Base-by-base conservation (phyloP, 2,113 vertebrate genomes). In the Strix aluco region DNA sequence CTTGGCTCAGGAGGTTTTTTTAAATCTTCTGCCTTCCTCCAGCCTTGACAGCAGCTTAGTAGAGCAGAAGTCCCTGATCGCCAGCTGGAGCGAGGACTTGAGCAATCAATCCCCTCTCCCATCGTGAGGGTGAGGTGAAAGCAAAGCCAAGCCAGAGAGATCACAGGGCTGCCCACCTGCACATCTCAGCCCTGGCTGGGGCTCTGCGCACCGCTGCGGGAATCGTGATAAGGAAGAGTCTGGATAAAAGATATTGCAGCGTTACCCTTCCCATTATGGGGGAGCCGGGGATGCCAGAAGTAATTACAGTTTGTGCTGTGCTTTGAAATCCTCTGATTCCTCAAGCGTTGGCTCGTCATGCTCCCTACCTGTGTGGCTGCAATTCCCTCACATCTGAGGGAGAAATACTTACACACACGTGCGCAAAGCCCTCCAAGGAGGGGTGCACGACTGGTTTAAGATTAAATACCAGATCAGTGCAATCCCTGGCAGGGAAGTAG, bases 401-500 rank as follows among this genome's bases (percentile, higher is more conserved):
- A 51, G 44, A 61, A 73, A 62, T 4, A 4, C 38, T 0, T 5
- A 14, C 58, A 7, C 44, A 5, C 54, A n/a, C 46, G 23, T 83
- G 87, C 49, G 0, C 65, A 9, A 18, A 55, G 81, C 79, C 58
- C 82, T 65, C 63, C 40, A 1, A 72, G 87, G 81, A 11, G 36
- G 89, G 63, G 23, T 57, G 59, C 54, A 13, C 62, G 18, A 18
- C 75, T 52, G 78, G 34, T 58, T 92, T 59, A 57, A 59, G 93
- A 66, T 88, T 78, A 81, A 93, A 93, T 34, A 55, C 42, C 70
- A 30, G 81, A 74, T 94, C 87, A 96, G 81, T 1, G 6, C 86
- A 87, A 49, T 66, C 95, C 92, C 86, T 92, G 91, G 72, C 90
- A 47, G n/a, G 36, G 79, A 44, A 36, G 66, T 13, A 46, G 82